Evolutionary conservation across 2,797 vertebrate species (phyloP), one percentile per base, ranked within the genome.

Genomic region (Eulemur mongoz): DNA sequence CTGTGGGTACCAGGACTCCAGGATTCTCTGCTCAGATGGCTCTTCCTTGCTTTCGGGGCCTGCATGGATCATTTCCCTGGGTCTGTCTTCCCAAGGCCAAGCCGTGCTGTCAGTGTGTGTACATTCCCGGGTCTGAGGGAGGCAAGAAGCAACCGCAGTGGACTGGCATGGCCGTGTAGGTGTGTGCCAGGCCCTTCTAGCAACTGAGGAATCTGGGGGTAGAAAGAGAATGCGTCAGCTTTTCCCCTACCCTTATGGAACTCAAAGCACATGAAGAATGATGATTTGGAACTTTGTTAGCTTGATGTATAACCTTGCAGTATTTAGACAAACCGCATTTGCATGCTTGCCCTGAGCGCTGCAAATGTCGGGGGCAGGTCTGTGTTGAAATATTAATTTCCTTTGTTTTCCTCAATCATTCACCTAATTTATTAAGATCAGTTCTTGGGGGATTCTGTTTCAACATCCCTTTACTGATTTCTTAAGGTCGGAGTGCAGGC

Each of bases 291-390:
- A 69, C 10, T 80, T 86, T 45, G 9, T 94, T 32, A 76, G 3
- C 75, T 88, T 95, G 32, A 61, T 89, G 22, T 67, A 69, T 73
- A 83, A n/a, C 13, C 14, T 96, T 92, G 27, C 92, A 90, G 25
- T 91, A 38, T 48, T 73, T 43, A 67, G 45, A n/a, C 52, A 69
- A 76, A 40, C 79, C 43, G 11, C 8, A 25, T 91, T 45, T 79
- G 23, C 8, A 54, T 12, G 57, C 30, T 92, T 67, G 30, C 59
- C 15, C 25, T 81, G 63, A 88, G 22, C 50, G 8, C 17, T 88
- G 9, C 1, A 81, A 75, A 69, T 87, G n/a, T 12, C 57, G 38
- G 27, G 1, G 14, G 1, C 15, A 88, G 30, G 1, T 65, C 48
- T 97, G 0, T 20, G 6, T 54, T 73, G 32, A 91, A 89, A 43